Evolutionary conservation across 2,797 vertebrate genomes (phyloP), one percentile per base, ranked within the genome.

Genomic region (Sebastolobus altivelis): DNA sequence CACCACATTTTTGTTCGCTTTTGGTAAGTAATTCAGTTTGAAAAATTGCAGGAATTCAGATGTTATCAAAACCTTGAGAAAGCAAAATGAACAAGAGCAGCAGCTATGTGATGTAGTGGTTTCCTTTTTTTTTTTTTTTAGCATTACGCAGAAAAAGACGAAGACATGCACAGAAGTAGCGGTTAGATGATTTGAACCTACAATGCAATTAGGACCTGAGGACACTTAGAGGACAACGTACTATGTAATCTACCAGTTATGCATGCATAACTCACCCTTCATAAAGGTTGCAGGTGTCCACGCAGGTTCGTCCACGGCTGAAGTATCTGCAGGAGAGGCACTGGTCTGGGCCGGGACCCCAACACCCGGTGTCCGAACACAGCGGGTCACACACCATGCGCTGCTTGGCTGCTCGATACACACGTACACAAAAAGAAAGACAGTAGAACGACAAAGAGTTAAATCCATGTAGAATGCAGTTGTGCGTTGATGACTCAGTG

Each of bases 311-410:
- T 20, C 97, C 97, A 18, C 98, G 94, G 87, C 97, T 97, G 95
- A 98, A 99, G 82, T 92, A 96, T 40, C 96, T 96, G 83, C 99
- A 99, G 20, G 97, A 97, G 55, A 99, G 94, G 80, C 99, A 99
- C 80, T 99, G 99, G 85, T 99, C 97, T 0, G 98, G 96, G 2
- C 98, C 98, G 0, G 97, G 96, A 43, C 98, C 98, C 99, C 99
- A 99, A 16, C 99, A 99, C 55, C 99, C 99, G 2, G 96, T 92
- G 0, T 93, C 96, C 0, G 99, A 99, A 90, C 99, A 99, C 77
- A 99, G 89, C 16, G 95, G 94, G 46, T 99, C 97, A 84, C 99
- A 99, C 78, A 97, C 95, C 98, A 98, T 97, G 61, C 89, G 95
- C 35, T 97, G 96, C 5, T 95, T 95, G 91, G 96, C 98, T 99